phyloP scores from a whole-genome alignment of 1,140 invertebrate genomes.

The Drosophila sturtevanti region DNA sequence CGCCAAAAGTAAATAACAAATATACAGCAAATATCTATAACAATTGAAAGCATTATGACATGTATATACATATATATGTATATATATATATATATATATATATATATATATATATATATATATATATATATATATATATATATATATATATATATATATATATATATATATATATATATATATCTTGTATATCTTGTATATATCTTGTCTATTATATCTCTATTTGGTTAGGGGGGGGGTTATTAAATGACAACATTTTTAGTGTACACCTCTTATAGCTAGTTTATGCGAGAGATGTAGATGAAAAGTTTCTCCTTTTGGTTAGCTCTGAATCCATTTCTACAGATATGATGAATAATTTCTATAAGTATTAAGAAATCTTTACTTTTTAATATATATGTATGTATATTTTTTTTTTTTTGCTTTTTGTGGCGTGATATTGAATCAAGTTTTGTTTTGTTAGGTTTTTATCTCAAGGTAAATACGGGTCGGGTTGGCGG shows the following conservation, averaged over 20 bases:
- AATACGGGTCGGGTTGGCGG: too few species aligned
- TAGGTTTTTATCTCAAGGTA: too few species aligned
- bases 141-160: neutral
- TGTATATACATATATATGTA: neutral
- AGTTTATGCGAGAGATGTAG: neutral
- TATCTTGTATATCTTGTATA: too few species aligned
- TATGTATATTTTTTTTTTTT: too few species aligned
- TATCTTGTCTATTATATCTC: neutral
- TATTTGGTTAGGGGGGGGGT: neutral
- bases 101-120: neutral
- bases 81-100: too few species aligned
- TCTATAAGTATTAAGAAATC: too few species aligned
- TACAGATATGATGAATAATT: too few species aligned
- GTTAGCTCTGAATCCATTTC: too few species aligned
- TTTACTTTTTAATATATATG: neutral
- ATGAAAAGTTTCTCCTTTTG: neutral
- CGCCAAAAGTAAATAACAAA: conserved; percentile 6
- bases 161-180: neutral
- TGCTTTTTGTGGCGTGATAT: too few species aligned
- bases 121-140: neutral
- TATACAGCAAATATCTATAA: conserved; percentile 5
- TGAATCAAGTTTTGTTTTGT: too few species aligned
- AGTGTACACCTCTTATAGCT: neutral
- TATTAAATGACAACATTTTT: conserved; percentile 1
- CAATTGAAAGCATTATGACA: conserved; percentile 5